Evolutionary conservation across 1,140 invertebrate genomes (phyloP).

Genomic region (Pollicipes pollicipes): DNA sequence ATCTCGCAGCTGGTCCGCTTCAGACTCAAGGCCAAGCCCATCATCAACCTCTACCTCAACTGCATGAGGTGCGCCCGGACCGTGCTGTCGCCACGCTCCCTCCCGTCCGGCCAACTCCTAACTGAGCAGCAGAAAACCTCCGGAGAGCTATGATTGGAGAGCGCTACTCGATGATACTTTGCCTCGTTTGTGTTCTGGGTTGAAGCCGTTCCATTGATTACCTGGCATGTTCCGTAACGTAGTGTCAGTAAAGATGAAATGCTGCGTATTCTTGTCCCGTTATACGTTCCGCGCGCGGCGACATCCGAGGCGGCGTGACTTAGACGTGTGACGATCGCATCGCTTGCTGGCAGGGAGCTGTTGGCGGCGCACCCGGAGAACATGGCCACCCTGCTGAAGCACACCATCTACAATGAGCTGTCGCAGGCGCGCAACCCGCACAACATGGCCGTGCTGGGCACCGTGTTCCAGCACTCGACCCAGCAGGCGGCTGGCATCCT

Average conservation of each 20-base stretch:
- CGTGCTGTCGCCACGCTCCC: too few relatives aligned
- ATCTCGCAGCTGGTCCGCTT: slow-evolving; percentile 77
- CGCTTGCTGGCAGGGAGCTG: slow-evolving; percentile 59
- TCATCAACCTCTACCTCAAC: slow-evolving; percentile 70
- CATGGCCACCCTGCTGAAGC: slow-evolving; percentile 64
- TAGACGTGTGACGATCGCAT: too few relatives aligned
- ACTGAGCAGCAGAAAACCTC: too few relatives aligned
- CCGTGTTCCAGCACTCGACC: slow-evolving; percentile 61
- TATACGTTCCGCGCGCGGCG: too few relatives aligned
- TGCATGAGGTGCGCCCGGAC: slow-evolving; percentile 48
- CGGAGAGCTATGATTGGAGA: too few relatives aligned
- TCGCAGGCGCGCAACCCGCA: slow-evolving; percentile 73
- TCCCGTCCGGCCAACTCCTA: too few relatives aligned
- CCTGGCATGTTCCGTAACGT: too few relatives aligned
- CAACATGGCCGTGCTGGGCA: slow-evolving; percentile 71
- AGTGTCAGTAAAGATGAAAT: too few relatives aligned
- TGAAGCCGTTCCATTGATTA: too few relatives aligned
- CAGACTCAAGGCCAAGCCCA: slow-evolving; percentile 77
- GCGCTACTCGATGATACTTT: slow-evolving; percentile 31
- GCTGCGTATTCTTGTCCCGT: too few relatives aligned
- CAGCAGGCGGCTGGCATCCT: slow-evolving; percentile 54
- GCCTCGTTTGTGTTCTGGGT: background rate
- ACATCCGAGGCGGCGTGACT: too few relatives aligned
- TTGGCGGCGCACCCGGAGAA: slow-evolving; percentile 59
- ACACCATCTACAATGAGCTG: slow-evolving; percentile 87